Evolutionary conservation across 1,140 invertebrate species (phyloP), one percentile per base, ranked within the genome.

Genomic region (Anastatus disparis): DNA sequence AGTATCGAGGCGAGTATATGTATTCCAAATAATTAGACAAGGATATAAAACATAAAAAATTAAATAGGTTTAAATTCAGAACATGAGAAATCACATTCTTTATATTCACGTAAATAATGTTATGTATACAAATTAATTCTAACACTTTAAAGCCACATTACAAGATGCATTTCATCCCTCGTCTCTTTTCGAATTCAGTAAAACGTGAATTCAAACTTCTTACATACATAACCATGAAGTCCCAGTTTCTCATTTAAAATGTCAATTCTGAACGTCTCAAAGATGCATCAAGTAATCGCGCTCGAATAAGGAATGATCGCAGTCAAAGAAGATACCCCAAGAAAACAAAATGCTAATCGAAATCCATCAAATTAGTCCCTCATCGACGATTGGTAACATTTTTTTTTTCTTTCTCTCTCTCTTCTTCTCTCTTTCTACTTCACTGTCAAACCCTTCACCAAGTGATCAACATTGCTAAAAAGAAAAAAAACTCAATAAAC

Each of bases 211-310:
- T n/a, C 20, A 24, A 27, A 61, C n/a, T 61, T 58, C 42, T 67
- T 67, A 20, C 15, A 24, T 15, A 15, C 9, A 26, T 44, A 44
- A 4, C 22, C 38, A n/a, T 26, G 26, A 31, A 29, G 24, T n/a
- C 17, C 17, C 48, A 13, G 6, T n/a, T 13, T 44, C 40, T n/a
- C 46, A 8, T 20, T 59, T 29, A 22, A 69, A n/a, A 62, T 22
- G 68, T 64, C 68, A 58, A 58, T 64, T 26, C 40, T 1, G 27
- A 10, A 17, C 40, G 68, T 46, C 9, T 70, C 29, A 0, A 6
- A 26, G 62, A 71, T 71, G 70, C 62, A 71, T 71, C 70, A 35
- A n/a, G n/a, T n/a, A n/a, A n/a, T n/a, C n/a, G n/a, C n/a, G n/a
- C n/a, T n/a, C n/a, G n/a, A n/a, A n/a, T n/a, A n/a, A n/a, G n/a